A percentile compares a stretch with the other conserved stretches of the same genome.
These are phyloP conservation scores for Elanus axillaris DNA, from an alignment of 2,113 vertebrate species.

Conservation along the genomic window DNA sequence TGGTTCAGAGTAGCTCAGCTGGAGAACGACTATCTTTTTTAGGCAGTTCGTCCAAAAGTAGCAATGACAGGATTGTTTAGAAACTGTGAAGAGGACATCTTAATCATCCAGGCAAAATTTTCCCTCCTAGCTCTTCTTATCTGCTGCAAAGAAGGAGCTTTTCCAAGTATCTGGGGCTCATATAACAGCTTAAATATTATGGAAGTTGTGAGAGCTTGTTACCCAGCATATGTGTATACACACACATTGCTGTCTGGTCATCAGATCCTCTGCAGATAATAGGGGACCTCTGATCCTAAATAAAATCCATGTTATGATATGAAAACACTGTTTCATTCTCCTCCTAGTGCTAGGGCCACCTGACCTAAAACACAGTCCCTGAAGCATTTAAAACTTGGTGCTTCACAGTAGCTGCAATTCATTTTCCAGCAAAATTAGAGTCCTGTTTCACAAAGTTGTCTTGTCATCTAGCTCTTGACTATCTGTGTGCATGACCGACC, in stretches of 20 bases:
- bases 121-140: neutral
- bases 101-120: neutral
- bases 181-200: neutral
- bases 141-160: neutral
- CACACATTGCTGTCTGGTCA: neutral
- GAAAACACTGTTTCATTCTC: neutral
- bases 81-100: neutral
- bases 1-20: neutral
- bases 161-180: neutral
- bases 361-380: neutral
- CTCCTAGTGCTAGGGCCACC: neutral
- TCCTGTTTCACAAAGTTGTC: neutral
- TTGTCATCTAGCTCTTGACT: neutral
- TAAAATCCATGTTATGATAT: neutral
- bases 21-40: neutral
- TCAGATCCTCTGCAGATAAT: neutral
- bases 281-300: neutral
- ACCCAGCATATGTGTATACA: too few species aligned
- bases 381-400: neutral
- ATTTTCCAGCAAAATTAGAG: neutral
- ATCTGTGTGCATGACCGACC: neutral
- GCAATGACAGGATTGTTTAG: neutral
- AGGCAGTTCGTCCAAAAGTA: fast-evolving
- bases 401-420: neutral
- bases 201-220: neutral